Evolutionary conservation across 2,113 vertebrate species (phyloP).

Genomic region (Pavo muticus): DNA sequence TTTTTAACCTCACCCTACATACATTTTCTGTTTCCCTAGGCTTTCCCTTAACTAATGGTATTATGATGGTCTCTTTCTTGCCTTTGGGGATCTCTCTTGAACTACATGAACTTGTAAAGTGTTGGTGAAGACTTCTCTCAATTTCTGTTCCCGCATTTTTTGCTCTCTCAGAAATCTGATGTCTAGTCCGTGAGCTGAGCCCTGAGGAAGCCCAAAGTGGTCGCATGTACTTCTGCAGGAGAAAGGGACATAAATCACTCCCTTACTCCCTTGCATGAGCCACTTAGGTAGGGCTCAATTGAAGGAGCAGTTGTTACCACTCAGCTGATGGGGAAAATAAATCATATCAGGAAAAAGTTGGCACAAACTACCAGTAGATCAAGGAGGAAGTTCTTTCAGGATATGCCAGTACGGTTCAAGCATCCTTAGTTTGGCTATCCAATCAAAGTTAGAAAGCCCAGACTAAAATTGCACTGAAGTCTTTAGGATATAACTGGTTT

Average conservation of each 20-base stretch:
- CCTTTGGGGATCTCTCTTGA: conserved; percentile 3
- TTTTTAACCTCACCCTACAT: conserved; percentile 17
- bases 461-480: not conserved
- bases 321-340: not conserved
- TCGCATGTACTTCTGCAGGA: not conserved
- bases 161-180: not conserved
- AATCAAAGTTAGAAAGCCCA: not conserved
- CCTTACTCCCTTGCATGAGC: not conserved
- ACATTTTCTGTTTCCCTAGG: not conserved
- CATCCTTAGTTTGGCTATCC: not conserved
- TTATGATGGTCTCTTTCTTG: conserved; percentile 5
- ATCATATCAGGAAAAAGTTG: not conserved
- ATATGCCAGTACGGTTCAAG: not conserved
- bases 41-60: conserved; percentile 21
- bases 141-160: not conserved
- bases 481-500: not conserved
- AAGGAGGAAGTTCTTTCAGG: not conserved
- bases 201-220: not conserved
- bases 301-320: not conserved
- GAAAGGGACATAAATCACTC: not conserved
- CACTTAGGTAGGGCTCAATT: not conserved
- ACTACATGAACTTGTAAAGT: not conserved
- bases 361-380: not conserved
- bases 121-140: not conserved
- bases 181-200: not conserved